Base-by-base conservation (phyloP, 2,797 vertebrate genomes). In the Parotocinclus haroldoi region DNA sequence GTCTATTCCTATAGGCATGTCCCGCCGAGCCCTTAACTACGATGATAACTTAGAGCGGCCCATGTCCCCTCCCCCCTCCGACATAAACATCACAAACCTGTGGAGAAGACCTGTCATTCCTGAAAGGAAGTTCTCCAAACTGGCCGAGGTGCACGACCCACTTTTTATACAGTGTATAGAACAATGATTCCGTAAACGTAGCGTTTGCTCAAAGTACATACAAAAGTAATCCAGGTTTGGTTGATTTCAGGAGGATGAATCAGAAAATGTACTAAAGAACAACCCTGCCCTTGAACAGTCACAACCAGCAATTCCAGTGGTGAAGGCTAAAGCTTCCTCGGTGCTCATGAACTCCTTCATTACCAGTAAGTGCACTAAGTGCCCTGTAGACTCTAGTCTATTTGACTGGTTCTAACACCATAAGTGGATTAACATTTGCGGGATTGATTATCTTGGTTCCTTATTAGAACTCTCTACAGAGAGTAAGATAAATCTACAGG, bases 101-200 rank as follows among this genome's bases (percentile, higher is more conserved):
- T 98, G 96, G 96, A 93, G 89, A 79, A 87, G 93, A 13, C 96
- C 96, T 0, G 82, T 98, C 71, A 92, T 96, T 73, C 95, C 95
- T 42, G 90, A 92, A 71, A 90, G 92, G 86, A 96, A 90, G 83
- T 97, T 95, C 80, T 88, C 93, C 72, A 86, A 89, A 74, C 85
- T 90, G 7, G 82, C 84, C 73, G 90, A 96, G 95, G 96, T 98
- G 38, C 5, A 10, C 40, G 7, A 9, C 8, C 6, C 16, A 4
- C 48, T 50, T 6, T 9, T 11, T 9, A 9, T 42, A 9, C 40
- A 42, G 40, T 40, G 40, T 3, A 42, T 3, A 11, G 40, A 42
- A 42, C 4, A 42, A 42, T 40, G 38, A 40, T 40, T 40, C 5
- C 9, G 38, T 40, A 40, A 5, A 5, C 5, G 5, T 40, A 40